Base-by-base conservation (phyloP, 2,797 vertebrate species). In the Crenuchus spilurus region DNA sequence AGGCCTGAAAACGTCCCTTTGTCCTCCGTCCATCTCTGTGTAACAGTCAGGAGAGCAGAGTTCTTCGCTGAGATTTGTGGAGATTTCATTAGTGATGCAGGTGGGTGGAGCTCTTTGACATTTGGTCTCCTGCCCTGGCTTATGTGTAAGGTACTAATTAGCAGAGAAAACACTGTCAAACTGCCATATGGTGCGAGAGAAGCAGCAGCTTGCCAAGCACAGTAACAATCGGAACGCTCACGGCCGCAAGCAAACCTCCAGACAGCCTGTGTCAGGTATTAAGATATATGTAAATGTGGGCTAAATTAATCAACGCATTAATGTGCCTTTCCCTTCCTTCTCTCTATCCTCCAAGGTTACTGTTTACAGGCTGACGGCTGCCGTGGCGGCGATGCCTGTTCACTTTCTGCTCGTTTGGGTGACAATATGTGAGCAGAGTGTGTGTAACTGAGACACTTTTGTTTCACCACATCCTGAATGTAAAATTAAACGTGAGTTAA, bases 71-170 rank as follows among this genome's bases (percentile, higher is more conserved):
- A 30, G 61, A 63, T 63, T 63, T 46, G 13, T 1, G 67, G 76
- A 63, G 52, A 44, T 77, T 74, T 80, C 26, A 18, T 55, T 89
- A 83, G 80, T 83, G 76, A 88, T 85, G 86, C 85, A 80, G 80
- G 66, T 70, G 70, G 73, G 68, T 79, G 60, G 65, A 83, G 78
- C 79, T 82, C 83, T 75, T 75, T 91, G 89, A 88, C 89, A 90
- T 91, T 90, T 85, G 90, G 85, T 91, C 89, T 82, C 88, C 87
- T 87, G 87, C 90, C 86, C 90, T 92, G 90, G 90, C 90, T 87
- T 92, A 88, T 89, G 87, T 92, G 91, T 92, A 92, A 91, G 91
- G 87, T 89, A 92, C 90, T 93, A 93, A 93, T 94, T 93, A 92
- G 90, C 85, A 88, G 87, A 85, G 89, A 91, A 90, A 91, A 91